Evolutionary conservation across 2,888 invertebrate species (phyloP).

Genomic region (Charanyca ferruginea): DNA sequence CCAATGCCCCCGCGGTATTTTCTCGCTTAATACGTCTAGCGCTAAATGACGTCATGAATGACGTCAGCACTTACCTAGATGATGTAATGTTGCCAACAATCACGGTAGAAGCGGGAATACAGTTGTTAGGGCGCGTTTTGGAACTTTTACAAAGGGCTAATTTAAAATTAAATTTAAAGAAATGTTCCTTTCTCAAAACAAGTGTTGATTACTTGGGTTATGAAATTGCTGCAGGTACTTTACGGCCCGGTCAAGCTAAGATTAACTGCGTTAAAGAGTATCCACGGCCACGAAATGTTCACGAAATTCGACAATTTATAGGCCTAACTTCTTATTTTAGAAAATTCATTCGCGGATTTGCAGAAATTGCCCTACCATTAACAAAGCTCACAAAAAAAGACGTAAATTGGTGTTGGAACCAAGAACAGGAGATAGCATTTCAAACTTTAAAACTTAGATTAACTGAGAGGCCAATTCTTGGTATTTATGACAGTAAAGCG

Average conservation of each 20-base stretch:
- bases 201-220: no score
- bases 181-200: no score
- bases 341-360: constrained; percentile 27
- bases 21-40: no score
- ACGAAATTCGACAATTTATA: constrained; percentile 26
- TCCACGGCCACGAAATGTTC: constrained; percentile 16
- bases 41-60: no score
- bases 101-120: no score
- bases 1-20: no score
- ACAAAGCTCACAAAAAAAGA: constrained; percentile 18
- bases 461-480: constrained; percentile 12
- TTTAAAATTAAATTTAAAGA: no score
- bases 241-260: constrained; percentile 8
- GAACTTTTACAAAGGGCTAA: no score
- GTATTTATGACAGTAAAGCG: constrained; percentile 6
- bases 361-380: constrained; percentile 13
- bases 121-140: no score
- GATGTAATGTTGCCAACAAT: no score
- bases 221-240: constrained; percentile 4
- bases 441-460: constrained; percentile 1
- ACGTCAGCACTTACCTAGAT: no score
- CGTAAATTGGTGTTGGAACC: no score
- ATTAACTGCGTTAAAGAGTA: constrained; percentile 1
- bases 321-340: constrained; percentile 30
- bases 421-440: constrained; percentile 16